Conservation (phyloP, 2,113 vertebrate genomes). For the Leiothrix lutea region DNA sequence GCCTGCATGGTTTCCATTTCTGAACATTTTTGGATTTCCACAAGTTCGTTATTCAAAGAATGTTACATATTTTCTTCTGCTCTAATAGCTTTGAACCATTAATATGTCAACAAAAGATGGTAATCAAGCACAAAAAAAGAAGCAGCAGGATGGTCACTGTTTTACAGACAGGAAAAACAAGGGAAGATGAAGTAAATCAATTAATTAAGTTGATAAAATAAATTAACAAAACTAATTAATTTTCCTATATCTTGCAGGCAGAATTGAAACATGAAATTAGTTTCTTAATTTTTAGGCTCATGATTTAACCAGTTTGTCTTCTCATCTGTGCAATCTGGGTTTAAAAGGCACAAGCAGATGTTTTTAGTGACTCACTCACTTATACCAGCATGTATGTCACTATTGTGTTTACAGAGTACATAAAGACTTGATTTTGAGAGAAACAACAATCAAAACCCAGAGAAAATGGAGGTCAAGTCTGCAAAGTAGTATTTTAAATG, state of each 20-base stretch:
- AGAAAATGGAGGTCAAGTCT: not conserved
- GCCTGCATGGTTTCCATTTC: not conserved
- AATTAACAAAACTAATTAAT: not conserved
- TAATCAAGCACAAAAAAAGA: not conserved
- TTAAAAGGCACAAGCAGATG: not conserved
- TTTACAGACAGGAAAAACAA: not conserved
- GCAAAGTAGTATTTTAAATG: not conserved
- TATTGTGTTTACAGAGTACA: not conserved
- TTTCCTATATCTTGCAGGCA: not conserved
- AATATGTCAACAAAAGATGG: not conserved
- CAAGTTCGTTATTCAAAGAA: not conserved
- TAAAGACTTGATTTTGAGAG: not conserved
- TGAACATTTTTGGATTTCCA: not conserved
- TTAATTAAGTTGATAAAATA: not conserved
- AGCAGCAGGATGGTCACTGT: not conserved
- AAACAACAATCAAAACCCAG: not conserved
- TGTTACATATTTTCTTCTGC: not conserved
- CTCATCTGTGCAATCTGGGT: not conserved
- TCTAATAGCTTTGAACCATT: not conserved
- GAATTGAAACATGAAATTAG: not conserved
- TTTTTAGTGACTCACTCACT: not conserved
- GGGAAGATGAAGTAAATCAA: not conserved
- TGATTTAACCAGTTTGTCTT: not conserved
- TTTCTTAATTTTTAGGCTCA: not conserved
- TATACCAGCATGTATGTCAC: accelerated